Base-by-base conservation (phyloP, 2,113 vertebrate species). In the Dissostichus mawsoni region DNA sequence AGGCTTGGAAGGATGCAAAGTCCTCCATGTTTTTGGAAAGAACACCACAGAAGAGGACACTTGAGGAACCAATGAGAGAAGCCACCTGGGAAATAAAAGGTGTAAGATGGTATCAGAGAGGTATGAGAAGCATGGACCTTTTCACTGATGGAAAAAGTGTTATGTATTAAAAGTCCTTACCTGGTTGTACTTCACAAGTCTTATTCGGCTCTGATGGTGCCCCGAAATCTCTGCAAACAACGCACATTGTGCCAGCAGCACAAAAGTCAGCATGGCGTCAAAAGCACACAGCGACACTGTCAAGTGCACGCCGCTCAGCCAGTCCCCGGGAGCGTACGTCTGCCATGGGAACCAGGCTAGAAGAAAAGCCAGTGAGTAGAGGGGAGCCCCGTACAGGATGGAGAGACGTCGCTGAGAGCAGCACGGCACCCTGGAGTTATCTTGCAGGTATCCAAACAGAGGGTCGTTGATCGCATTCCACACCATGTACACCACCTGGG, bases 331-430 rank as follows among this genome's bases (percentile, higher is more conserved):
- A 12, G 75, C 8, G 0, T 97, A 98, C 20, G 47, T 20, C 78
- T 92, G 92, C 98, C 97, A 98, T 0, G 98, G 97, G 83, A 98
- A 98, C 97, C 98, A 98, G 5, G 97, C 96, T 18, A 98, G 88
- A 79, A 99, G 93, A 70, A 98, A 99, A 20, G 96, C 94, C 69
- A 96, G 52, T 0, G 94, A 93, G 16, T 96, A 97, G 6, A 97
- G 58, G 0, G 96, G 95, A 17, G 95, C 95, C 0, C 97, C 96
- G 0, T 94, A 97, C 0, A 96, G 69, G 44, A 98, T 95, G 1
- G 96, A 96, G 71, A 96, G 83, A 4, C 92, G 93, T 0, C 91
- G 90, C 11, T 76, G 87, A 0, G 95, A 94, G 63, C 96, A 97
- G 86, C 95, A 97, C 0, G 80, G 20, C 0, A 94, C 67, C 17